A percentile compares a stretch with the other conserved stretches of the same genome.
phyloP scores from a whole-genome alignment of 2,113 vertebrate species.

The Bostrychus sinensis region DNA sequence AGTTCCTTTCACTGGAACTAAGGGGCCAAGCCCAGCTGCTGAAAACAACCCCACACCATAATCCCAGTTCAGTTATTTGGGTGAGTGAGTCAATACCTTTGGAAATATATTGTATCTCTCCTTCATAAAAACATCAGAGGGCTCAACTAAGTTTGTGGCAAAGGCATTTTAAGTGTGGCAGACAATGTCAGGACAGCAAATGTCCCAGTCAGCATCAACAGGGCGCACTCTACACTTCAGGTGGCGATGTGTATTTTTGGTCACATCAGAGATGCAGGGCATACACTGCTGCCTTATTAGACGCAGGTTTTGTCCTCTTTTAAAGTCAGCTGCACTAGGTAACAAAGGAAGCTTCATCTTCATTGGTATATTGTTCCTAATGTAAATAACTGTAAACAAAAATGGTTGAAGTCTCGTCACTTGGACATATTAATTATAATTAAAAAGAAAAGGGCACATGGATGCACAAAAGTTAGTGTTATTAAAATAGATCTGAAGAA shows the following conservation, averaged over 20 bases:
- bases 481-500: constrained; percentile 7
- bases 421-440: background rate
- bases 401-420: background rate
- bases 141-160: background rate
- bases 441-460: background rate
- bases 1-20: too few relatives aligned
- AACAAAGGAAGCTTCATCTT: too few relatives aligned
- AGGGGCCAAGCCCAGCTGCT: too few relatives aligned
- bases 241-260: constrained; percentile 4
- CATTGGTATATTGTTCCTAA: too few relatives aligned
- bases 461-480: background rate
- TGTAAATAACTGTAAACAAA: background rate
- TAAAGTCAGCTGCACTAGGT: background rate
- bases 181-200: background rate
- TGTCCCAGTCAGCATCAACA: background rate
- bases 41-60: too few relatives aligned
- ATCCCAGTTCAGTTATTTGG: too few relatives aligned
- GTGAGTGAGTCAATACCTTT: too few relatives aligned
- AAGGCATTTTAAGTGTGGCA: background rate
- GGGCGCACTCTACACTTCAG: background rate
- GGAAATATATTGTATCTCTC: too few relatives aligned
- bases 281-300: background rate
- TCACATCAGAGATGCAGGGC: background rate
- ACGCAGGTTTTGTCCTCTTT: background rate
- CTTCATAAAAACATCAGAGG: background rate